phyloP scores from a whole-genome alignment of 2,888 invertebrate species.

The Sicus ferrugineus region DNA sequence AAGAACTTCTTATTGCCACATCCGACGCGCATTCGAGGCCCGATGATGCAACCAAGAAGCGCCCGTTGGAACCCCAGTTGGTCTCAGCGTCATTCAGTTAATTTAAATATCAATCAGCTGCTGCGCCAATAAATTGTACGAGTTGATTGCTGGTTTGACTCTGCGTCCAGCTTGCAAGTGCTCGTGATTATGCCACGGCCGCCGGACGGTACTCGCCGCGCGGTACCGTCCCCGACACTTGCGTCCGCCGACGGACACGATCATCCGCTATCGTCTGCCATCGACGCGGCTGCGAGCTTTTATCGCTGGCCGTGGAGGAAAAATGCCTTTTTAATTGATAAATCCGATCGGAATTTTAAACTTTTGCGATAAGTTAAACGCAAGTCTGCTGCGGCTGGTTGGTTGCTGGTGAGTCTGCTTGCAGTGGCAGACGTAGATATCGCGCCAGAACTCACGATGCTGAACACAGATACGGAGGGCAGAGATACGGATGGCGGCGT shows the following conservation, averaged over 20 bases:
- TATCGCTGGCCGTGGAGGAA: slow-evolving; percentile 22
- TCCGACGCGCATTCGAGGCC: slow-evolving; percentile 15
- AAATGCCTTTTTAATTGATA: slow-evolving; percentile 45
- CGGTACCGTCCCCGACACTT: background rate
- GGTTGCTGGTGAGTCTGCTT: background rate
- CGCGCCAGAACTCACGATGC: no score
- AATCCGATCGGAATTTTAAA: slow-evolving; percentile 45
- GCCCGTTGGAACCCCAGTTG: no score
- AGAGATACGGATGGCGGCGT: no score
- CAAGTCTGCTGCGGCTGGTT: slow-evolving; percentile 29
- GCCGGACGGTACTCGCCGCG: slow-evolving; percentile 1
- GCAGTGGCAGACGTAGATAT: no score
- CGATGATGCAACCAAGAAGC: slow-evolving; percentile 20
- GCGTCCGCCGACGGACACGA: slow-evolving; percentile 6
- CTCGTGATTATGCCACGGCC: slow-evolving; percentile 28
- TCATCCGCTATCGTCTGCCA: background rate
- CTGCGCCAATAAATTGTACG: background rate
- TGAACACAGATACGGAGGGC: background rate
- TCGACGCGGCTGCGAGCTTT: slow-evolving; percentile 14
- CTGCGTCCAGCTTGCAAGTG: slow-evolving; percentile 38
- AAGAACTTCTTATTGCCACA: slow-evolving; percentile 5
- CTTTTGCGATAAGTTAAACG: slow-evolving; percentile 45
- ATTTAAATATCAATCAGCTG: slow-evolving; percentile 45
- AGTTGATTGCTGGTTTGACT: background rate
- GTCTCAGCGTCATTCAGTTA: slow-evolving; percentile 42